Conservation (phyloP, 1,140 invertebrate genomes). For the Diabrotica undecimpunctata region DNA sequence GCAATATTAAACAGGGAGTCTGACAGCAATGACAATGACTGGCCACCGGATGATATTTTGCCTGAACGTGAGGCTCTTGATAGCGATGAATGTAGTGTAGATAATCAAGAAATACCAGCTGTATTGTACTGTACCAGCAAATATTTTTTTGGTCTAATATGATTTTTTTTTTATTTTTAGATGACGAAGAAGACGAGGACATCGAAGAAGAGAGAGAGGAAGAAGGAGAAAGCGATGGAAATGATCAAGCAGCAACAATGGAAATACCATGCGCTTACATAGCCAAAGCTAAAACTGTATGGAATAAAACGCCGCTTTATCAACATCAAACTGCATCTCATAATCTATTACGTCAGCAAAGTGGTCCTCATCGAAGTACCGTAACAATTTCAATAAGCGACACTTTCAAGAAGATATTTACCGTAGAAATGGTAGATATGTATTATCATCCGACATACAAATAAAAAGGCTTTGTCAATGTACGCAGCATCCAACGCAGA, state of each 20-base stretch:
- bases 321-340: not conserved
- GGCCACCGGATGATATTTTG: not conserved
- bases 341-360: not conserved
- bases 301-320: not conserved
- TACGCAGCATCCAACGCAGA: too few relatives aligned
- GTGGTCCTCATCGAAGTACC: not conserved
- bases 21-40: not conserved
- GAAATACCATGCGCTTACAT: not conserved
- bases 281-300: too few relatives aligned
- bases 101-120: too few relatives aligned
- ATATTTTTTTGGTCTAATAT: too few relatives aligned
- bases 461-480: too few relatives aligned
- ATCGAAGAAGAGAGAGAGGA: not conserved
- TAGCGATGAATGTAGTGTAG: not conserved
- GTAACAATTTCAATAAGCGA: not conserved
- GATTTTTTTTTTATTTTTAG: too few relatives aligned
- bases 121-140: too few relatives aligned
- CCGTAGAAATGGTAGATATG: not conserved
- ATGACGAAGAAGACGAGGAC: not conserved
- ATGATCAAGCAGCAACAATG: not conserved
- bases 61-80: not conserved
- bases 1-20: not conserved
- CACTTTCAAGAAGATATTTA: not conserved
- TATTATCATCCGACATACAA: too few relatives aligned
- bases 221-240: not conserved